Conservation (phyloP, 2,113 vertebrate genomes). For the Phoenicopterus ruber region DNA sequence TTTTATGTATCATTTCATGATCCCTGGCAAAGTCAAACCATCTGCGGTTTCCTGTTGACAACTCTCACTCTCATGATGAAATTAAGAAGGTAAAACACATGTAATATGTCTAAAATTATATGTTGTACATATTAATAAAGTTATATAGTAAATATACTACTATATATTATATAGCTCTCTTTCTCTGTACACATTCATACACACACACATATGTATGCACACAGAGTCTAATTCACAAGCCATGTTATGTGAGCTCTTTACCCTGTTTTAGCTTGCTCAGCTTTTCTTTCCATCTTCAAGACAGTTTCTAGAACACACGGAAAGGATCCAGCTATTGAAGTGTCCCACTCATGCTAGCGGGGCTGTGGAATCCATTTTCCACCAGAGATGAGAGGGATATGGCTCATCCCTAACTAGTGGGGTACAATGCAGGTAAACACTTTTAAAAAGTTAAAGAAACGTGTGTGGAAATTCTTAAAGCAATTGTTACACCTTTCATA, state of each 20-base stretch:
- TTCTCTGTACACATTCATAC: fast-evolving
- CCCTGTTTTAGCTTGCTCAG: background rate
- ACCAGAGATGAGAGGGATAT: fast-evolving
- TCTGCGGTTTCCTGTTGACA: background rate
- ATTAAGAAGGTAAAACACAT: background rate
- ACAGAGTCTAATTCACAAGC: background rate
- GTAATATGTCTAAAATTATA: background rate
- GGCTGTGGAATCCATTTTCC: background rate
- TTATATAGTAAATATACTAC: too few species aligned
- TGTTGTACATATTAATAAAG: background rate
- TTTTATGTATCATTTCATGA: background rate
- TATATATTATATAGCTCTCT: background rate
- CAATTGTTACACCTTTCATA: background rate
- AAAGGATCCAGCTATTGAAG: background rate
- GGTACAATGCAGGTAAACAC: background rate
- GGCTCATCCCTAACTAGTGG: background rate
- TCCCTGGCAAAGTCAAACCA: background rate
- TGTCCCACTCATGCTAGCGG: background rate
- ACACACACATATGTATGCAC: background rate
- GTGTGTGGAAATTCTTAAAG: background rate
- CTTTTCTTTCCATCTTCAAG: background rate
- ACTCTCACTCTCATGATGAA: background rate
- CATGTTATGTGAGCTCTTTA: background rate
- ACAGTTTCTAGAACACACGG: background rate
- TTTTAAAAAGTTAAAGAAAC: background rate